Evolutionary conservation across 2,113 vertebrate genomes (phyloP), one percentile per base, ranked within the genome.

Genomic region (Cnemophilus loriae): DNA sequence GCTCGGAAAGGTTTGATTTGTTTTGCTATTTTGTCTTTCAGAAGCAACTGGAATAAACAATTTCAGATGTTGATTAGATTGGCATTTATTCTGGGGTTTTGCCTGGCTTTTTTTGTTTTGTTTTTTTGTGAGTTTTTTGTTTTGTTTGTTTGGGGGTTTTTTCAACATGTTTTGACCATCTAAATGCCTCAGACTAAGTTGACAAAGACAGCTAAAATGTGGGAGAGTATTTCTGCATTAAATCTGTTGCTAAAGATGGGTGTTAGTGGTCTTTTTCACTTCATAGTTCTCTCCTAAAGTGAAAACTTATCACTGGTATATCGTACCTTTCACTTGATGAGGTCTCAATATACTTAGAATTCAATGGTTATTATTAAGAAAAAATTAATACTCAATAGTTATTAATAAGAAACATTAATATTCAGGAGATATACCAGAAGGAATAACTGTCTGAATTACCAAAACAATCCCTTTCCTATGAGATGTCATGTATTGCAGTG

Each of bases 401-500:
- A 5, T 10, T n/a, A 50, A 30, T 49, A 71, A 74, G 33, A 7
- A 42, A 64, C 56, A 56, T 3, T 26, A 71, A 37, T 14, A 57
- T 41, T 67, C n/a, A 78, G 30, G 47, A 76, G 37, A 24, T 59
- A 53, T 8, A 49, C 27, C 17, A 71, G 63, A 46, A 55, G 41
- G 44, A 55, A 19, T 74, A 56, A 41, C 56, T 71, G 11, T 42
- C n/a, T 79, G 55, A 78, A 21, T 59, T 75, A 41, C 1, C 37
- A 56, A 55, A 92, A 26, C 23, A 10, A 0, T 18, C 5, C 26
- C 10, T 64, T 77, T 75, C 37, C 46, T n/a, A 10, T 4, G 10
- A 71, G 49, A 21, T 1, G 1, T 39, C 12, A 3, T 1, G 0
- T 37, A 16, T 41, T 55, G 42, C 33, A 33, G 16, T 50, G 35